A percentile compares a stretch with the other conserved stretches of the same genome.
Evolutionary conservation across 2,113 vertebrate genomes (phyloP).

Genomic region (Percina caprodes): DNA sequence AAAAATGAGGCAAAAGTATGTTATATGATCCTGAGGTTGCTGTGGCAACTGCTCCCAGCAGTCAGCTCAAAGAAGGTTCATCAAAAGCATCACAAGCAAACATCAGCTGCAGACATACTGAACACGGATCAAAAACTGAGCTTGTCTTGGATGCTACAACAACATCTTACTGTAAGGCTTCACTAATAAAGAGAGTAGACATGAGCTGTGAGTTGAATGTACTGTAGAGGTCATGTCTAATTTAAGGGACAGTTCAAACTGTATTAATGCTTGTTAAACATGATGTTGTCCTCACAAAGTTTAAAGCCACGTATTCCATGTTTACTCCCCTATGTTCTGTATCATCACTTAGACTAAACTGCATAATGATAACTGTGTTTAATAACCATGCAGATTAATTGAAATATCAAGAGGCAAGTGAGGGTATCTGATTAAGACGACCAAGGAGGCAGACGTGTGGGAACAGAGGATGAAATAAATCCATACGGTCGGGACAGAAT

Average conservation of each 20-base stretch:
- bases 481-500: constrained; percentile 27
- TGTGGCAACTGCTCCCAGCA: constrained; percentile 66
- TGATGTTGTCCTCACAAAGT: constrained; percentile 3
- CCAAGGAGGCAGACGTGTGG: not conserved
- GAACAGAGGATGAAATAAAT: constrained; percentile 42
- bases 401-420: not conserved
- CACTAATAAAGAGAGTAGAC: not conserved
- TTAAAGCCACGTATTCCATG: constrained; percentile 10
- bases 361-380: not conserved
- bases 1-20: constrained; percentile 52
- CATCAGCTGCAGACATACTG: not conserved
- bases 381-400: not conserved
- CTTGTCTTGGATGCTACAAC: not conserved
- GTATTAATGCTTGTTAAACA: not conserved
- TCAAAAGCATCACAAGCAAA: constrained; percentile 33
- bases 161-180: not conserved
- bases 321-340: not conserved
- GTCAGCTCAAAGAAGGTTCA: constrained; percentile 41
- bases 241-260: not conserved
- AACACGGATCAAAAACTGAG: constrained; percentile 1
- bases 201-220: not conserved
- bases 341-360: constrained; percentile 1
- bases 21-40: constrained; percentile 74
- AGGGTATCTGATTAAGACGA: constrained; percentile 6
- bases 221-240: not conserved